Base-by-base conservation (phyloP, 2,113 vertebrate genomes). In the Empidonax alnorum region DNA sequence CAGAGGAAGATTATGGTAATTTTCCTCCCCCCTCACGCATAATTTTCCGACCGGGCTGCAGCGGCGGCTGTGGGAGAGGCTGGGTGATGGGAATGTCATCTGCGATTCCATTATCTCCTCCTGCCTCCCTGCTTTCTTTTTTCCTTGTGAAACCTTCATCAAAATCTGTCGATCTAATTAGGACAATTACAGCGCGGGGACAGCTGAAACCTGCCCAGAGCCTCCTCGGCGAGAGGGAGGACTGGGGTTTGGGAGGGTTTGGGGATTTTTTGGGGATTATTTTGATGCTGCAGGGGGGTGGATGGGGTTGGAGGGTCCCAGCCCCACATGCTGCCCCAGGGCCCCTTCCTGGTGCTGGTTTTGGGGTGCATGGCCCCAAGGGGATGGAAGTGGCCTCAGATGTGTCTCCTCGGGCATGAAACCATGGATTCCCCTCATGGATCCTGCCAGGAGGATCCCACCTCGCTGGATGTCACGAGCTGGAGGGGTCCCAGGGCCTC, bases 91-190 rank as follows among this genome's bases (percentile, higher is more conserved):
- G 97, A 97, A 97, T 97, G 97, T 97, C 97, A 97, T 96, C 97
- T 95, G 89, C 92, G 96, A 97, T 97, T 96, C 94, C 96, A 98
- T 98, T 98, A 97, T 97, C 97, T 97, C 97, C 97, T 97, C 97
- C 97, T 66, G 90, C 90, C 94, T 80, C 14, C 28, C 41, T 69
- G 93, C 96, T 96, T 67, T 44, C 39, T 84, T 90, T 90, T 69
- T 96, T 79, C 94, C 97, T 96, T 85, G 94, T 53, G 96, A 98
- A 98, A 80, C 97, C 97, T 96, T 97, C 97, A 97, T 98, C 98
- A 97, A 95, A 97, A 97, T 96, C 97, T 96, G 95, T 93, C 95
- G 90, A 95, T 97, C 97, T 98, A 98, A 98, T 98, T 98, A 98
- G 97, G 97, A 97, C 98, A 98, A 97, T 98, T 97, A 97, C 86